Evolutionary conservation across 2,113 vertebrate genomes (phyloP).

Genomic region (Baryphthengus martii): DNA sequence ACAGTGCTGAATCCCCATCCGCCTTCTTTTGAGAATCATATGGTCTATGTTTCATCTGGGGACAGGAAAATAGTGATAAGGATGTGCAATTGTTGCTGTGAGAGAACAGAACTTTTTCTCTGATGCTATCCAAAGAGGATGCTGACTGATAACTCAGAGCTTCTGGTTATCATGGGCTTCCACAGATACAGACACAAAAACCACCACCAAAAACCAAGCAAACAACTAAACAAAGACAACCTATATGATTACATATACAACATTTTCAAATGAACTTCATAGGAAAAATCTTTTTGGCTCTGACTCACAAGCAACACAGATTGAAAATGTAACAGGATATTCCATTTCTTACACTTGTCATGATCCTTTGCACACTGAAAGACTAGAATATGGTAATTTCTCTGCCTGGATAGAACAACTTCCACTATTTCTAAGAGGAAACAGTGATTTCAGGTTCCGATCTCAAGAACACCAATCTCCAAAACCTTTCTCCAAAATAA

Average conservation of each 20-base stretch:
- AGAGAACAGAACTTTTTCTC: background rate
- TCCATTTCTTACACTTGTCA: conserved; percentile 12
- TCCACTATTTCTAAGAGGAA: background rate
- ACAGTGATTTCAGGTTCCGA: background rate
- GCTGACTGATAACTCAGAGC: background rate
- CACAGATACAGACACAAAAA: background rate
- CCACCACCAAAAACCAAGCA: background rate
- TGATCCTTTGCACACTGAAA: background rate
- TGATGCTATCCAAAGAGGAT: background rate
- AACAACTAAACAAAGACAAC: background rate
- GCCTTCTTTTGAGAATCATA: background rate
- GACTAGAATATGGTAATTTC: background rate
- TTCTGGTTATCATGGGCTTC: background rate
- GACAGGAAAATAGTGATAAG: background rate
- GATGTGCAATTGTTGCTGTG: background rate
- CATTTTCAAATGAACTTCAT: background rate
- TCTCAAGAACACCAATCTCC: conserved; percentile 3
- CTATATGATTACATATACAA: background rate
- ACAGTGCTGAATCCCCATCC: background rate
- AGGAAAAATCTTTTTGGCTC: background rate
- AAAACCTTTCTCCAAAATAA: conserved; percentile 8
- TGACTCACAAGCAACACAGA: conserved; percentile 1
- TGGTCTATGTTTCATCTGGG: background rate
- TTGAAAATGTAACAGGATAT: background rate
- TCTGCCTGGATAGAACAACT: background rate